A percentile compares a stretch with the other conserved stretches of the same genome.
Evolutionary conservation across 2,888 invertebrate genomes (phyloP).

Genomic region (Scaptomyza cyrtandrae): DNA sequence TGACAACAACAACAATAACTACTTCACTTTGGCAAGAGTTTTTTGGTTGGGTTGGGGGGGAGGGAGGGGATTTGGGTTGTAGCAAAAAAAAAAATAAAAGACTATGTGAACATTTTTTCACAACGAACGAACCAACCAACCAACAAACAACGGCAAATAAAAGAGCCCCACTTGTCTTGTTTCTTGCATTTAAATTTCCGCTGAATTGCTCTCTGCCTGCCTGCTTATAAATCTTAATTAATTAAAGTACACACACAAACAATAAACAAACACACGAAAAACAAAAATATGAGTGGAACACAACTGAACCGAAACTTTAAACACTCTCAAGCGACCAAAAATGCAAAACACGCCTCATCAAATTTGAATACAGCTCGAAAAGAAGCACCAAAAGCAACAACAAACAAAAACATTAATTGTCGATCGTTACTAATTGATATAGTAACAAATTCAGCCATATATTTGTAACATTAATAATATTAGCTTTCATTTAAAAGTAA

Average conservation of each 20-base stretch:
- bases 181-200: conserved; percentile 77
- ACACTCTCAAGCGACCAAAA: conserved; percentile 10
- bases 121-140: conserved; percentile 26
- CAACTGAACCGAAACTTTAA: conserved; percentile 2
- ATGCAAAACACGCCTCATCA: not conserved
- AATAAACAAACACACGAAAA: conserved; percentile 13
- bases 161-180: conserved; percentile 56
- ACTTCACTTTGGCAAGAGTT: conserved; percentile 35
- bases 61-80: not conserved
- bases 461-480: too few relatives aligned
- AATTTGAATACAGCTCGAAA: not conserved
- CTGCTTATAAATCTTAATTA: conserved; percentile 80
- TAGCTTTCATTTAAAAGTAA: too few relatives aligned
- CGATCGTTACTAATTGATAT: too few relatives aligned
- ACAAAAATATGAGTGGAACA: conserved; percentile 6
- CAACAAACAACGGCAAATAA: conserved; percentile 12
- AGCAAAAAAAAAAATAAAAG: conserved; percentile 9
- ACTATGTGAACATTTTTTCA: conserved; percentile 70
- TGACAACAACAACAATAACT: conserved; percentile 56
- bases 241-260: conserved; percentile 68
- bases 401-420: too few relatives aligned
- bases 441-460: too few relatives aligned
- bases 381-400: too few relatives aligned
- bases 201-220: conserved; percentile 59
- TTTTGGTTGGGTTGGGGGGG: not conserved